Conservation (phyloP, 1,140 invertebrate species). For the Archivesica marissinica region DNA sequence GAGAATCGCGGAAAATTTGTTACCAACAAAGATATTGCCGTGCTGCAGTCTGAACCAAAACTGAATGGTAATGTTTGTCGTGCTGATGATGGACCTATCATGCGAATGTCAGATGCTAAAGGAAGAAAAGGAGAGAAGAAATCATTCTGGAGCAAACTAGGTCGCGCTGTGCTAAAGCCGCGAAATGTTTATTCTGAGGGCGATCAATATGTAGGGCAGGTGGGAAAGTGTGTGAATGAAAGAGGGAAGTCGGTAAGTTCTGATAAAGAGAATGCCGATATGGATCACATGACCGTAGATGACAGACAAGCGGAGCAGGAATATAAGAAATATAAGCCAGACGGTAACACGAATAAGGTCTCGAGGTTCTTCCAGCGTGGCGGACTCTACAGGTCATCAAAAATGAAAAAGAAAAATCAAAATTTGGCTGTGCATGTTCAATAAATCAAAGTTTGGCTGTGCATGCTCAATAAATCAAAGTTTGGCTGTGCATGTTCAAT, state of each 20-base stretch:
- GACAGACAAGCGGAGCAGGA: neutral
- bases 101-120: conserved; percentile 44
- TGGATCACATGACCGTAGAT: conserved; percentile 19
- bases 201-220: conserved; percentile 9
- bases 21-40: conserved; percentile 29
- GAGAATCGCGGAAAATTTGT: conserved; percentile 65
- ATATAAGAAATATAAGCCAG: neutral
- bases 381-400: conserved; percentile 50
- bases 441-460: too few relatives aligned
- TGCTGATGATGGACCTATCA: conserved; percentile 36
- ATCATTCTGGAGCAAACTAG: conserved; percentile 72
- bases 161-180: conserved; percentile 69
- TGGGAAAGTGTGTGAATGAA: neutral
- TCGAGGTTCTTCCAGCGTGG: conserved; percentile 51
- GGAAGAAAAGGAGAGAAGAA: conserved; percentile 67
- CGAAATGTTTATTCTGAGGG: conserved; percentile 59
- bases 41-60: neutral
- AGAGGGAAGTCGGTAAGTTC: conserved; percentile 40
- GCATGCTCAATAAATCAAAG: too few relatives aligned
- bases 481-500: too few relatives aligned
- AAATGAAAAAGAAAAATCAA: conserved; percentile 59
- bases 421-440: neutral
- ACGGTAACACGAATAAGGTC: conserved; percentile 31
- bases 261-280: conserved; percentile 51
- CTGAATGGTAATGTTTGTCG: neutral